phyloP scores from a whole-genome alignment of 2,113 vertebrate genomes.

The Alexandromys fortis region DNA sequence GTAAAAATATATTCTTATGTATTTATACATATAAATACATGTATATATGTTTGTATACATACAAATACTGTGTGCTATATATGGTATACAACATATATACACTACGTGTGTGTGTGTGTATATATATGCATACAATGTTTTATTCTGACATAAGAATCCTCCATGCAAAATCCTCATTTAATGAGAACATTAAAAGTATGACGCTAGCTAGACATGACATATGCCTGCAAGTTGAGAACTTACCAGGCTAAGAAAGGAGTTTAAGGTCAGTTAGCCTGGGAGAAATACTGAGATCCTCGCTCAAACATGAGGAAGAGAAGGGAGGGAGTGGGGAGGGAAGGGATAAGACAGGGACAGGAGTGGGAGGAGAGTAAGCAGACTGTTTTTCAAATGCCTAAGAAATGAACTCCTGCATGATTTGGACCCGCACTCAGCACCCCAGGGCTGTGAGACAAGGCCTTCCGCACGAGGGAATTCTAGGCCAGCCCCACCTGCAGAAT shows the following conservation, averaged over 20 bases:
- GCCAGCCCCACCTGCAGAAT: background rate
- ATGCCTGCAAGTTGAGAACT: background rate
- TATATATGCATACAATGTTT: background rate
- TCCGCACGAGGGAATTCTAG: background rate
- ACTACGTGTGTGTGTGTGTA: no score
- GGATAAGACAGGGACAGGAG: background rate
- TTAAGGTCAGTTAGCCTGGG: background rate
- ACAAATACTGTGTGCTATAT: no score
- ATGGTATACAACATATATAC: background rate
- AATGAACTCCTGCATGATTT: no score
- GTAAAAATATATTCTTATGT: background rate
- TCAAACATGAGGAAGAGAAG: background rate
- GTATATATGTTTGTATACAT: no score
- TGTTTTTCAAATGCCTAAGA: background rate
- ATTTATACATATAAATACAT: no score
- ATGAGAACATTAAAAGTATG: background rate
- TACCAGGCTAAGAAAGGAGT: background rate
- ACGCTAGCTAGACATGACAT: background rate
- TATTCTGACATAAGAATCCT: conserved; percentile 20
- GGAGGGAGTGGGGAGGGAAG: background rate
- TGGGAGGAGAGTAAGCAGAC: background rate
- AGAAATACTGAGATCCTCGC: background rate
- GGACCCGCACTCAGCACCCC: background rate
- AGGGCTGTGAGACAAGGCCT: background rate
- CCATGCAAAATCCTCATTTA: background rate